Base-by-base conservation (phyloP, 2,888 invertebrate genomes). In the Drosophila rellima region DNA sequence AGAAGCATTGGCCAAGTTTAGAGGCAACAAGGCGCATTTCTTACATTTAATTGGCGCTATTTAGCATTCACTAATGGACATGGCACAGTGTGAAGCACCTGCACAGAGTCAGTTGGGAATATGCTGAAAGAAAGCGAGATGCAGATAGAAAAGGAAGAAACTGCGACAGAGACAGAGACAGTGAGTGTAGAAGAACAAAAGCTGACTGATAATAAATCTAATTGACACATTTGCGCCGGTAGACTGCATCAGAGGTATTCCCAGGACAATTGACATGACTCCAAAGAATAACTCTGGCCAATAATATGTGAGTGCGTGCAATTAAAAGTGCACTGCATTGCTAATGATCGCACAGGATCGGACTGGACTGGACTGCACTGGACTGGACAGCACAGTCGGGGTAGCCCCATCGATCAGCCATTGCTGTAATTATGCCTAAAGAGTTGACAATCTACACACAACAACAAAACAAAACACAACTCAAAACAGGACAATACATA, bases 171-270 rank as follows among this genome's bases (percentile, higher is more conserved):
- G 29, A n/a, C 6, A 6, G 13, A n/a, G 40, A 65, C 55, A 66
- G 40, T 47, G 50, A 39, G 62, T 52, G 37, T 26, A 26, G 50
- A 71, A 78, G 74, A 72, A 85, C 78, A 85, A 35, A 23, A 33
- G 18, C 11, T 18, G 17, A 62, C 79, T 90, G 92, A 91, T 92
- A 92, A 92, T 92, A 92, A 92, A 92, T 92, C 91, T 92, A 92
- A 92, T 92, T 92, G 92, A 92, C 91, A 92, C 92, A 91, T 92
- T 91, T 91, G 90, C 88, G 81, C 77, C 72, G 72, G 77, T 61
- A 71, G 86, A 76, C 74, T 61, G 60, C 66, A 59, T 33, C 60
- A 44, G 40, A 26, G 40, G 5, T 51, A 63, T 78, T 74, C 73
- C 79, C 70, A 52, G 51, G 80, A 75, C 75, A 78, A 65, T 81